Conservation (phyloP, 2,888 invertebrate genomes). For the Stenodema calcarata region DNA sequence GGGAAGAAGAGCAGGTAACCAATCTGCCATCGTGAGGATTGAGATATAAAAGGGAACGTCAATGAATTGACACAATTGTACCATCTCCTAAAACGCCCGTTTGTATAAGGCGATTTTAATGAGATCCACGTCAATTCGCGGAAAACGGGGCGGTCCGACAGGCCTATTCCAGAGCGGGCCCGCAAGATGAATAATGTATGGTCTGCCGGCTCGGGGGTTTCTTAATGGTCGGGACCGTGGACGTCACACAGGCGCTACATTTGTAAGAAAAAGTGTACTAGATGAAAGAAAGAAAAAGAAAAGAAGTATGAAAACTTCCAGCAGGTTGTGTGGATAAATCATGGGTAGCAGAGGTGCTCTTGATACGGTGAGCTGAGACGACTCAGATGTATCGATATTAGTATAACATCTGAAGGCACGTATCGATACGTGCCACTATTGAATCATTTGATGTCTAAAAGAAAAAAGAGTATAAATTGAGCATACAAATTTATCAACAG, state of each 20-base stretch:
- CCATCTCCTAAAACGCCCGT: neutral
- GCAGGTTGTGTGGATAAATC: neutral
- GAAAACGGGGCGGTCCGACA: neutral
- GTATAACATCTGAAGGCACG: too few species aligned
- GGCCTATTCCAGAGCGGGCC: neutral
- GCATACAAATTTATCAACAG: too few species aligned
- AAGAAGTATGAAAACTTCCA: neutral
- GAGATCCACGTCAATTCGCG: constrained; percentile 6
- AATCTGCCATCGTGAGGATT: neutral
- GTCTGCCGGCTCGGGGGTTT: neutral
- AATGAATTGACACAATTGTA: constrained; percentile 39
- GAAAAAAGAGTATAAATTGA: too few species aligned
- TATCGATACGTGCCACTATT: too few species aligned
- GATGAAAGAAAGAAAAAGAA: neutral
- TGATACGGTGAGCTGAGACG: neutral
- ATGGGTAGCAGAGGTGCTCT: neutral
- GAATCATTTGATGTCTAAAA: too few species aligned
- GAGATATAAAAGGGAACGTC: constrained; percentile 32
- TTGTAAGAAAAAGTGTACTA: neutral
- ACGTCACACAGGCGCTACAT: constrained; percentile 6
- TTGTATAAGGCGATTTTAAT: constrained; percentile 26
- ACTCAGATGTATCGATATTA: too few species aligned
- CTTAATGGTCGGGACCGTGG: neutral
- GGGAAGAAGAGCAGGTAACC: neutral
- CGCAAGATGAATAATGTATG: neutral